Conservation (phyloP, 2,888 invertebrate species). For the Penaeus monodon region DNA sequence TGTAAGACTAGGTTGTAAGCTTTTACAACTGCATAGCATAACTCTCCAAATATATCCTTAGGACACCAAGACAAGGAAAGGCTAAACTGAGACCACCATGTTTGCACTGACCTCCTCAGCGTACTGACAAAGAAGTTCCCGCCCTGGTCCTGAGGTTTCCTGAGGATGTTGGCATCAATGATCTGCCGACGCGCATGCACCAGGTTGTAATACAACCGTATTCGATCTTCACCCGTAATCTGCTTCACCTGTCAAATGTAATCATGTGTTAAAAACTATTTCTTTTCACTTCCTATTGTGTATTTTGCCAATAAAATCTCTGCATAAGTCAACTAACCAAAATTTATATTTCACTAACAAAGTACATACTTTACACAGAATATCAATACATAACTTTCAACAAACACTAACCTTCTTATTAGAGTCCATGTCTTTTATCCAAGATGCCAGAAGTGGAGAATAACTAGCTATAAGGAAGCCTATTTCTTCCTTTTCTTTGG, state of each 20-base stretch:
- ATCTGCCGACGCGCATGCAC: constrained; percentile 85
- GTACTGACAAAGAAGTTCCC: constrained; percentile 91
- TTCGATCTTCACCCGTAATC: constrained; percentile 89
- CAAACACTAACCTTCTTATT: constrained; percentile 58
- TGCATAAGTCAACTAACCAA: too few species aligned
- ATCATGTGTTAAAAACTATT: background rate
- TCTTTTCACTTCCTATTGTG: too few species aligned
- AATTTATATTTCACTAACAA: background rate
- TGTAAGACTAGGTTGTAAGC: too few species aligned
- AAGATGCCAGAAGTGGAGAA: constrained; percentile 82
- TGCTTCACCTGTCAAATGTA: constrained; percentile 72
- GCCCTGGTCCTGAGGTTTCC: constrained; percentile 83
- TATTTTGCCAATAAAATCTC: too few species aligned
- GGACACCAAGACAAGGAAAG: background rate
- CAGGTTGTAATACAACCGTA: constrained; percentile 88
- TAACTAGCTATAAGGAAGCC: constrained; percentile 93
- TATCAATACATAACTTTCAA: background rate
- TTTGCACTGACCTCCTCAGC: constrained; percentile 76
- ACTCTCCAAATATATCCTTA: background rate
- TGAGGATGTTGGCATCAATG: constrained; percentile 84
- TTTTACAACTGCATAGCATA: background rate
- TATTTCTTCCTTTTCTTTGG: constrained; percentile 89
- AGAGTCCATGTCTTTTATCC: constrained; percentile 66
- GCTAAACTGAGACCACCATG: background rate
- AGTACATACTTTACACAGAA: background rate